These are phyloP conservation scores for Charadrius vociferus DNA, from an alignment of 2,113 vertebrate genomes.

Conservation along the genomic window DNA sequence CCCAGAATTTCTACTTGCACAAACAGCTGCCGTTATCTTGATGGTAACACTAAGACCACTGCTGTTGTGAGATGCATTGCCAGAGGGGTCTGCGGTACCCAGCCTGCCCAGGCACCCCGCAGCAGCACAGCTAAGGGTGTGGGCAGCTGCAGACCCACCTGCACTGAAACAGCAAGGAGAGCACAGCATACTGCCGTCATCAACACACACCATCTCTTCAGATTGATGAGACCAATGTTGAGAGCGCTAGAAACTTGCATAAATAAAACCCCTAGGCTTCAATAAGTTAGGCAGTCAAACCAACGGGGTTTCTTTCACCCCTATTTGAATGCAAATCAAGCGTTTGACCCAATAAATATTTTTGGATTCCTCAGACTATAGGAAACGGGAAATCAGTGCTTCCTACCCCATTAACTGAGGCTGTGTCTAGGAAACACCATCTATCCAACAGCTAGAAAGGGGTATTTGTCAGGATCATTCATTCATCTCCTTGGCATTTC, in stretches of 20 bases:
- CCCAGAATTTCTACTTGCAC: neutral
- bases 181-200: accelerated
- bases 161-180: neutral
- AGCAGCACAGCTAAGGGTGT: neutral
- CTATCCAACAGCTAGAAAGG: neutral
- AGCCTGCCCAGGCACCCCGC: accelerated
- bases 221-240: neutral
- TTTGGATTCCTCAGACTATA: no score
- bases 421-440: neutral
- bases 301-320: neutral
- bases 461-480: neutral
- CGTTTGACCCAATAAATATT: neutral
- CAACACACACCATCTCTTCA: neutral
- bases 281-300: neutral
- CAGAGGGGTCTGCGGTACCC: neutral
- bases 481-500: neutral
- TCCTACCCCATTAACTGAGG: neutral
- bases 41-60: neutral
- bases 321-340: constrained; percentile 33
- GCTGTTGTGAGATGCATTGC: neutral
- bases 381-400: no score
- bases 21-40: neutral
- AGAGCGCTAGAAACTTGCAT: neutral
- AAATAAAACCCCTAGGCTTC: neutral
- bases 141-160: neutral